Evolutionary conservation across 2,888 invertebrate species (phyloP), one percentile per base, ranked within the genome.

Genomic region (Ptilodon capucinus): DNA sequence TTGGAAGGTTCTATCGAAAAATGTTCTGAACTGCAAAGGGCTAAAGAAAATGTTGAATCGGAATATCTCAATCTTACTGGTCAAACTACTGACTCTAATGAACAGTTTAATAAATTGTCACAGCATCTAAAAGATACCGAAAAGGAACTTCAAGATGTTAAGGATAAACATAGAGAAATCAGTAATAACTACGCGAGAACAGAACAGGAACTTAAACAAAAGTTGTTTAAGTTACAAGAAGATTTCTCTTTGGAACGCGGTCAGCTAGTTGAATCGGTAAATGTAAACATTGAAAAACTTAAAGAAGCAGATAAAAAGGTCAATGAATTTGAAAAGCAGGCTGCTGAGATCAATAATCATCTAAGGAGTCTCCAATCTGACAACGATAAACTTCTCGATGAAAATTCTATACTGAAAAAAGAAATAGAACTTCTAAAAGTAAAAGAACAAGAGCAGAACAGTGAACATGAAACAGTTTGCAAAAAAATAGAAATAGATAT

Each of bases 31-130:
- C 68, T 94, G 45, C 81, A 87, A 51, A 90, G 86, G 39, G 87
- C 93, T 51, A 94, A 94, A 69, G 91, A 90, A 13, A 91, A 92
- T 45, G 79, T 92, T 16, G 93, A 94, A 79, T 71, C 86, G 4
- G 93, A 94, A 70, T 91, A 95, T 52, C 80, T 92, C 43, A 91
- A 89, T 67, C 73, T 94, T 32, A 92, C 93, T 42, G 92, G 91
- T 38, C 92, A 92, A 54, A 89, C 93, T 0, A 92, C 91, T 13
- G 92, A 94, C 71, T 93, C 94, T 0, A 92, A 92, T 61, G 92
- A 91, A 48, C 92, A 94, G 63, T 86, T 93, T 42, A 81, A 86
- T 47, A 90, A 92, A 59, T 74, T 94, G 28, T 91, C 92, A 3
- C 91, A 92, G 55, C 91, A 92, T 59, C 74, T 94, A 0, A 90